These are phyloP conservation scores for Anoplius nigerrimus DNA, from an alignment of 2,888 invertebrate genomes.

Conservation along the genomic window DNA sequence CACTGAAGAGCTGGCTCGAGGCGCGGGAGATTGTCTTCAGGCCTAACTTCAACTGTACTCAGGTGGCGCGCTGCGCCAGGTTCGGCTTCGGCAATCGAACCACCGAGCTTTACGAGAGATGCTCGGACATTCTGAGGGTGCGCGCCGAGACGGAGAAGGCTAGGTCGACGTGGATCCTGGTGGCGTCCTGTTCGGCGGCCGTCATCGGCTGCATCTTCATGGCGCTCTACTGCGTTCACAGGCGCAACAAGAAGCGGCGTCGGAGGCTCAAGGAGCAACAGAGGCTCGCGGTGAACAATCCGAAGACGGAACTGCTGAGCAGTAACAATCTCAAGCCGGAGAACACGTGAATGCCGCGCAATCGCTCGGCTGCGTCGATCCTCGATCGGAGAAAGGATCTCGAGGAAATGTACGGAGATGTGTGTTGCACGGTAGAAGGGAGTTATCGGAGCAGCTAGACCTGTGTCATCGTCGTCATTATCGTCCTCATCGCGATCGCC, in stretches of 20 bases:
- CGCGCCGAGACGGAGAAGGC: constrained; percentile 60
- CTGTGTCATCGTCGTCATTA: too few species aligned
- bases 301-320: constrained; percentile 65
- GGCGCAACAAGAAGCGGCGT: constrained; percentile 61
- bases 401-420: too few species aligned
- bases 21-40: constrained; percentile 46
- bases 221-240: constrained; percentile 66
- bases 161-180: constrained; percentile 64
- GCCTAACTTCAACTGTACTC: constrained; percentile 45
- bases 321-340: constrained; percentile 53
- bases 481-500: too few species aligned
- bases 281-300: constrained; percentile 60
- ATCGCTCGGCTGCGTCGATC: too few species aligned
- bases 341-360: constrained; percentile 14
- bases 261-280: constrained; percentile 63
- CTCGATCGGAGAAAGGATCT: too few species aligned
- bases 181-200: constrained; percentile 59
- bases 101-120: constrained; percentile 48
- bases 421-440: too few species aligned
- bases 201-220: constrained; percentile 58
- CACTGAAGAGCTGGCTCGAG: constrained; percentile 61
- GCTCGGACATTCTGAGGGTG: constrained; percentile 51
- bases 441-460: too few species aligned
- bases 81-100: constrained; percentile 56
- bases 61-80: constrained; percentile 15